These are phyloP conservation scores for Drosophila miranda DNA, from an alignment of 1,140 invertebrate genomes.

Conservation along the genomic window DNA sequence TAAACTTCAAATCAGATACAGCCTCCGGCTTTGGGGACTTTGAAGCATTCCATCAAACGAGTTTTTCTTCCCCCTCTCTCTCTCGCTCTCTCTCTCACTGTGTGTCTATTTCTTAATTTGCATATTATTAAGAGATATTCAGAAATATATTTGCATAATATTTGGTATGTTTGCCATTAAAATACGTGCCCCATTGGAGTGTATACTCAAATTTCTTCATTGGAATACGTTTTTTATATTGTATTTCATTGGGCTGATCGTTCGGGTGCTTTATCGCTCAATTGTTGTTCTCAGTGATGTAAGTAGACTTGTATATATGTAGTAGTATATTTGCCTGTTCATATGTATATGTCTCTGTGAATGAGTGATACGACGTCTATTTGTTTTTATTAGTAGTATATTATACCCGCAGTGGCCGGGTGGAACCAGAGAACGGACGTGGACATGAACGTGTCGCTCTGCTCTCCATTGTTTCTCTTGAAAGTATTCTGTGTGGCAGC, in stretches of 20 bases:
- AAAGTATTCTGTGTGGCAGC: slow-evolving; percentile 8
- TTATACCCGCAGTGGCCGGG: slow-evolving; percentile 43
- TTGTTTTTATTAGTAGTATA: slow-evolving; percentile 42
- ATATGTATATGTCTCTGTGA: slow-evolving; percentile 1
- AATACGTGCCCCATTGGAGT: slow-evolving; percentile 28
- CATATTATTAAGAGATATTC: slow-evolving; percentile 47
- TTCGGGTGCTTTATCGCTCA: slow-evolving; percentile 43
- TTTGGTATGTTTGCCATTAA: slow-evolving; percentile 28
- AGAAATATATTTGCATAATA: slow-evolving; percentile 29
- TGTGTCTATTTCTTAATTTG: slow-evolving; percentile 21
- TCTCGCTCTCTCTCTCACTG: too few species aligned
- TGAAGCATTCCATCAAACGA: too few species aligned
- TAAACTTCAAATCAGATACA: too few species aligned
- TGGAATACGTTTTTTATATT: slow-evolving; percentile 12
- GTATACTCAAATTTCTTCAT: not conserved
- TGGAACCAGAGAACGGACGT: not conserved
- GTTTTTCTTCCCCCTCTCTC: too few species aligned
- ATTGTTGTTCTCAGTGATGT: slow-evolving; percentile 23
- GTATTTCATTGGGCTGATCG: slow-evolving; percentile 30
- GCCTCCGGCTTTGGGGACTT: too few species aligned
- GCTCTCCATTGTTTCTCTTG: slow-evolving; percentile 21
- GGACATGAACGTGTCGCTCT: slow-evolving; percentile 16
- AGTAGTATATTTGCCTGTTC: slow-evolving; percentile 1
- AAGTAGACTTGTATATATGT: slow-evolving; percentile 3
- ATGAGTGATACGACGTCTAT: slow-evolving; percentile 42